Conservation (phyloP, 30 jellyfish, hydroid and myxozoan genomes). For the Sanderia malayensis region DNA sequence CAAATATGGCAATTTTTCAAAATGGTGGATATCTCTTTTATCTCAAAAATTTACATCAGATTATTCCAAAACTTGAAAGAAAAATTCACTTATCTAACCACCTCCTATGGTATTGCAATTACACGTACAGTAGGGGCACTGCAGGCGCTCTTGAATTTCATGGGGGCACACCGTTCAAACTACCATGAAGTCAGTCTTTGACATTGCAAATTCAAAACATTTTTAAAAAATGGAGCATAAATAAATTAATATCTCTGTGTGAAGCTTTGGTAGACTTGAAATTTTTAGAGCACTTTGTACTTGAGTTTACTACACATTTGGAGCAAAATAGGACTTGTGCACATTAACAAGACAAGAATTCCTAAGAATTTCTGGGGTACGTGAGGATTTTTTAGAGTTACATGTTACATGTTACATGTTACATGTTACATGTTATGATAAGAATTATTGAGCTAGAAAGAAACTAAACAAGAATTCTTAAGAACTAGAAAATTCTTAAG, state of each 20-base stretch:
- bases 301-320: neutral
- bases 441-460: neutral
- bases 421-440: neutral
- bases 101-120: neutral
- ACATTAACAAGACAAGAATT: neutral
- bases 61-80: neutral
- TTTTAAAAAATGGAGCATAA: too few relatives aligned
- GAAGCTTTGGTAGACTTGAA: neutral
- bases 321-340: neutral
- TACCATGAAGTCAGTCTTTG: too few relatives aligned
- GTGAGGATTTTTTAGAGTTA: neutral
- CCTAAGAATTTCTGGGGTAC: neutral
- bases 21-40: neutral
- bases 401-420: too few relatives aligned
- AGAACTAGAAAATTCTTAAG: neutral
- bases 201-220: too few relatives aligned
- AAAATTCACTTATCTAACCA: neutral
- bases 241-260: too few relatives aligned
- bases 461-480: neutral
- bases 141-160: neutral
- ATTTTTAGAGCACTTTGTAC: neutral
- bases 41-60: neutral
- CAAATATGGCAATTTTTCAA: constrained; percentile 3
- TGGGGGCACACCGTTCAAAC: neutral
- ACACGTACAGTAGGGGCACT: neutral